Evolutionary conservation across 30 jellyfish, hydroid and myxozoan species (phyloP).

Genomic region (Turritopsis dohrnii): DNA sequence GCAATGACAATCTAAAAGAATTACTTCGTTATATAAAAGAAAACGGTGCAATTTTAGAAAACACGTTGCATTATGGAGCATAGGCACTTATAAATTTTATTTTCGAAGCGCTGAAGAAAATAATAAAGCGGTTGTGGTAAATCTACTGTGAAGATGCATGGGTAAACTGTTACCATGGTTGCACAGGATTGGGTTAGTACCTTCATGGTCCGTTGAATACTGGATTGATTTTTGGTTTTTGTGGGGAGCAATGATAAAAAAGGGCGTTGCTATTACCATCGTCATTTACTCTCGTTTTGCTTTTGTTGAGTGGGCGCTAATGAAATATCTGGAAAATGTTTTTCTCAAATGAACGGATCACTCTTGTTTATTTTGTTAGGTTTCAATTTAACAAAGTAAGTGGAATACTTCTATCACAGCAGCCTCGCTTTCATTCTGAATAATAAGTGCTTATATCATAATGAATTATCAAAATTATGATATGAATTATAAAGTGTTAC

Average conservation of each 20-base stretch:
- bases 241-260: background rate
- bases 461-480: too few species aligned
- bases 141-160: background rate
- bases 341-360: too few species aligned
- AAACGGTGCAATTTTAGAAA: background rate
- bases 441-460: too few species aligned
- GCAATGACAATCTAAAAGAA: background rate
- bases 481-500: too few species aligned
- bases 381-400: too few species aligned
- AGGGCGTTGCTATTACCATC: background rate
- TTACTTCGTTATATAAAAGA: background rate
- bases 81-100: background rate
- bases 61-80: background rate
- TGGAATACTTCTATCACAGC: too few species aligned
- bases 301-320: too few species aligned
- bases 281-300: too few species aligned
- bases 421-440: too few species aligned
- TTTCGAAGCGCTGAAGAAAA: background rate
- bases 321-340: too few species aligned
- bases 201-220: background rate
- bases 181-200: background rate
- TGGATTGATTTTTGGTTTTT: background rate
- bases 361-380: too few species aligned
- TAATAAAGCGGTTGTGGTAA: background rate
- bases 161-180: background rate